A percentile compares a stretch with the other conserved stretches of the same genome.
These are phyloP conservation scores for Phasia obesa DNA, from an alignment of 2,888 invertebrate genomes.

Conservation along the genomic window DNA sequence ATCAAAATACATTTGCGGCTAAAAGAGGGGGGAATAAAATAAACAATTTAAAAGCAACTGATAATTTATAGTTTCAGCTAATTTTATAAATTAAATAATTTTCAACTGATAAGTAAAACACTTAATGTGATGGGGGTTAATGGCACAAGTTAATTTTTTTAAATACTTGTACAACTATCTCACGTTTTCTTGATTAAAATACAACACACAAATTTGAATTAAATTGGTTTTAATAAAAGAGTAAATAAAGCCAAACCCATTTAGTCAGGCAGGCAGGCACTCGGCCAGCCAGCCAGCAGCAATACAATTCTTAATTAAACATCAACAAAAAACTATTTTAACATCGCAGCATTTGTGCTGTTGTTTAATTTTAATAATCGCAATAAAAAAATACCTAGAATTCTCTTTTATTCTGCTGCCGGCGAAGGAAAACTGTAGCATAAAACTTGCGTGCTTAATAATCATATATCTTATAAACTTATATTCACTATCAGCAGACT, in stretches of 20 bases:
- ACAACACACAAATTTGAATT: slow-evolving; percentile 67
- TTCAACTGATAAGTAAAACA: slow-evolving; percentile 33
- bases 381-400: slow-evolving; percentile 51
- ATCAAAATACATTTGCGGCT: too few relatives aligned
- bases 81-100: slow-evolving; percentile 20
- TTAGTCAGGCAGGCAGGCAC: background rate
- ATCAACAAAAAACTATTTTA: slow-evolving; percentile 47
- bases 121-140: slow-evolving; percentile 51
- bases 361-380: slow-evolving; percentile 44
- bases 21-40: too few relatives aligned
- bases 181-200: slow-evolving; percentile 67
- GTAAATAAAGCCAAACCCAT: slow-evolving; percentile 60
- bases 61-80: background rate
- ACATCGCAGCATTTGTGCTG: slow-evolving; percentile 35
- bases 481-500: slow-evolving; percentile 36
- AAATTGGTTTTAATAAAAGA: slow-evolving; percentile 70
- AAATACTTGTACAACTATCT: slow-evolving; percentile 21
- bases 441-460: slow-evolving; percentile 63
- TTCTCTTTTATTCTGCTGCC: background rate
- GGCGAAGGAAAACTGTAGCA: slow-evolving; percentile 12
- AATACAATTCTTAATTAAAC: slow-evolving; percentile 39
- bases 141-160: slow-evolving; percentile 37
- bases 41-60: too few relatives aligned
- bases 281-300: background rate
- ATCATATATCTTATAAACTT: slow-evolving; percentile 64